These are phyloP conservation scores for Mionectes macconnelli DNA, from an alignment of 2,113 vertebrate genomes.

Conservation along the genomic window DNA sequence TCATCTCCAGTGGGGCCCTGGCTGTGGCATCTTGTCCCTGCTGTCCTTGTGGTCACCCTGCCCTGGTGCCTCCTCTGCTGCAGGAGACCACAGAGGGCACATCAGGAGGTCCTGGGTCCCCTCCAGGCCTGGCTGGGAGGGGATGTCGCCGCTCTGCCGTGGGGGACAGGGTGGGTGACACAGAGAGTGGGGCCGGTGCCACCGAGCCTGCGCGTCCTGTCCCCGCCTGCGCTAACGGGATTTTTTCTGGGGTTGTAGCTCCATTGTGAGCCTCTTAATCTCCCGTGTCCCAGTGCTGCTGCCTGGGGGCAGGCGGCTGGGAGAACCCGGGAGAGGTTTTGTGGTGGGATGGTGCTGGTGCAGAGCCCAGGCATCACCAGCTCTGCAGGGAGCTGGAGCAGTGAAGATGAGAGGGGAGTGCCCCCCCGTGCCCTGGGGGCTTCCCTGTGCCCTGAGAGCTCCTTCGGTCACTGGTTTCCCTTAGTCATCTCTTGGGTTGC, in stretches of 20 bases:
- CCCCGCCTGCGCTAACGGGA: neutral
- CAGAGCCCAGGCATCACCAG: neutral
- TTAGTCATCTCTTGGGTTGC: neutral
- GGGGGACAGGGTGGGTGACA: neutral
- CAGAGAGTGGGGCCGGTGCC: neutral
- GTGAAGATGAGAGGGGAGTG: neutral
- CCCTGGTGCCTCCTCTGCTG: neutral
- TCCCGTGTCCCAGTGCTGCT: neutral
- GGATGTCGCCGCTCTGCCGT: neutral
- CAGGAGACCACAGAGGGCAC: neutral
- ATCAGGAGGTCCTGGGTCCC: neutral
- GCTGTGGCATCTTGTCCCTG: neutral
- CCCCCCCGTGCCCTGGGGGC: neutral
- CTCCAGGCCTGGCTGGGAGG: neutral
- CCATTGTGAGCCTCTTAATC: conserved; percentile 44
- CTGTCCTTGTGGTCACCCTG: neutral
- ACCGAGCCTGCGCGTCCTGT: neutral
- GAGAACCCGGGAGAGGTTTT: neutral
- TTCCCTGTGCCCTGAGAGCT: neutral
- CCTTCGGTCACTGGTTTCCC: neutral
- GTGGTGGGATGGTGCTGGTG: neutral
- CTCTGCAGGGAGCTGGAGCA: neutral
- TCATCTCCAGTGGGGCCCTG: neutral
- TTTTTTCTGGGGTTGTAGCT: conserved; percentile 43
- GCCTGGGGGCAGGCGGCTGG: neutral